Percentiles rank a stretch among this genome's conserved stretches.
Conservation (phyloP, 1,140 invertebrate species). For the Drosophila tropicalis region DNA sequence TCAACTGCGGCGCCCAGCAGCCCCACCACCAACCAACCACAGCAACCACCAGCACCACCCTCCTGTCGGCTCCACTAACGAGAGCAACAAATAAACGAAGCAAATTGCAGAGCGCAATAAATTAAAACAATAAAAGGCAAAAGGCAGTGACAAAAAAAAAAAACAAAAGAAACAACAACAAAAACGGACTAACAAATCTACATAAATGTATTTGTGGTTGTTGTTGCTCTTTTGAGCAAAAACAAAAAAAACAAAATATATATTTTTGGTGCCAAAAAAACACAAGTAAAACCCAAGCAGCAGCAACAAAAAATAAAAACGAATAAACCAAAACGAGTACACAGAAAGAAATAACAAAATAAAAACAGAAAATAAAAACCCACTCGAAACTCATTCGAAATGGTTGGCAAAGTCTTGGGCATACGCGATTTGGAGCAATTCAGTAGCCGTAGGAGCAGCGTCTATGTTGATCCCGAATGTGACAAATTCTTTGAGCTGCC, state of each 20-base stretch:
- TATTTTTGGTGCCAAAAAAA: constrained; percentile 45
- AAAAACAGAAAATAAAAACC: constrained; percentile 11
- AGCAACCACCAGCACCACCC: not conserved
- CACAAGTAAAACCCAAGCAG: constrained; percentile 45
- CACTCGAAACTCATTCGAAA: constrained; percentile 39
- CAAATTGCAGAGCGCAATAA: constrained; percentile 79
- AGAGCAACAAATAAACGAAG: constrained; percentile 57
- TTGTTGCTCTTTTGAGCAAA: constrained; percentile 54
- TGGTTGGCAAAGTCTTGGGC: constrained; percentile 82
- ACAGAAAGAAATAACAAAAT: too few relatives aligned
- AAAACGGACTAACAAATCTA: constrained; percentile 66
- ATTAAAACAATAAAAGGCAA: constrained; percentile 71
- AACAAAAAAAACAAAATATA: too few relatives aligned
- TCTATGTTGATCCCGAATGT: constrained; percentile 83
- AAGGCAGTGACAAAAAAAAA: constrained; percentile 31
- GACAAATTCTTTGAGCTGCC: constrained; percentile 83
- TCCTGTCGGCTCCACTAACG: not conserved
- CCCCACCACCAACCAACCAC: not conserved
- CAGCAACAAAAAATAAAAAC: constrained; percentile 28
- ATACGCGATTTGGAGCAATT: constrained; percentile 80
- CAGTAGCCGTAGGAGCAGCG: constrained; percentile 80
- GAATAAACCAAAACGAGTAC: constrained; percentile 14
- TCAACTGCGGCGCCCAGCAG: constrained; percentile 71
- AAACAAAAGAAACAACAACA: constrained; percentile 11
- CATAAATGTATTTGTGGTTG: constrained; percentile 69